phyloP scores from a whole-genome alignment of 2,797 vertebrate genomes.

The Hyperoplus lanceolatus region DNA sequence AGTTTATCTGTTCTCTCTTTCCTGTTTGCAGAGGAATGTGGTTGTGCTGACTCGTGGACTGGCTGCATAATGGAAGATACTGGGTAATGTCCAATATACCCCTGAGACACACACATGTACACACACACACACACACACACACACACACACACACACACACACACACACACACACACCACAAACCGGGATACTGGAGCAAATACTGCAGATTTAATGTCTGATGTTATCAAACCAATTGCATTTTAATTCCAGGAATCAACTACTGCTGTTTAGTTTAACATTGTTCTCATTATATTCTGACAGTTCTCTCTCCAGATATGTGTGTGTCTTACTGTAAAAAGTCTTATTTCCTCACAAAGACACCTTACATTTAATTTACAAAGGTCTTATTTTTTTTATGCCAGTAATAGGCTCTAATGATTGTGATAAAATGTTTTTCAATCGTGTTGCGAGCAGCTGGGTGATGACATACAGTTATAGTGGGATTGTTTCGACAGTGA shows the following conservation, averaged over 20 bases:
- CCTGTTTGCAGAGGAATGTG: constrained; percentile 91
- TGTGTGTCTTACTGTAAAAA: not conserved
- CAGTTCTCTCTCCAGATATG: not conserved
- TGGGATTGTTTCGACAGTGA: not conserved
- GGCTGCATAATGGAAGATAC: constrained; percentile 99
- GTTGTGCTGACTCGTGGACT: constrained; percentile 92
- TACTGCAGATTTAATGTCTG: not conserved
- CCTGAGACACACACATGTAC: constrained; percentile 6
- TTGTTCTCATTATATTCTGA: not conserved
- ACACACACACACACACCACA: not conserved
- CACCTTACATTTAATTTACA: not conserved
- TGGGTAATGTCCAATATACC: constrained; percentile 85
- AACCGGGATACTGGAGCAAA: not conserved
- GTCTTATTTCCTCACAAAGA: not conserved
- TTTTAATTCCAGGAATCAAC: constrained; percentile 1
- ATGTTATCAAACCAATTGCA: not conserved
- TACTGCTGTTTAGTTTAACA: not conserved
- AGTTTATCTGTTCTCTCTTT: not conserved
- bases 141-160: not conserved
- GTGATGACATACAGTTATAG: not conserved
- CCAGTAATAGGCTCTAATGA: not conserved
- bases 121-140: constrained; percentile 18
- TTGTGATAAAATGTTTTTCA: not conserved
- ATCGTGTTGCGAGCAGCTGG: not conserved
- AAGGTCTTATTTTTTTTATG: not conserved